Evolutionary conservation across 1,140 invertebrate genomes (phyloP).

Genomic region (Panagrolaimus sp.): DNA sequence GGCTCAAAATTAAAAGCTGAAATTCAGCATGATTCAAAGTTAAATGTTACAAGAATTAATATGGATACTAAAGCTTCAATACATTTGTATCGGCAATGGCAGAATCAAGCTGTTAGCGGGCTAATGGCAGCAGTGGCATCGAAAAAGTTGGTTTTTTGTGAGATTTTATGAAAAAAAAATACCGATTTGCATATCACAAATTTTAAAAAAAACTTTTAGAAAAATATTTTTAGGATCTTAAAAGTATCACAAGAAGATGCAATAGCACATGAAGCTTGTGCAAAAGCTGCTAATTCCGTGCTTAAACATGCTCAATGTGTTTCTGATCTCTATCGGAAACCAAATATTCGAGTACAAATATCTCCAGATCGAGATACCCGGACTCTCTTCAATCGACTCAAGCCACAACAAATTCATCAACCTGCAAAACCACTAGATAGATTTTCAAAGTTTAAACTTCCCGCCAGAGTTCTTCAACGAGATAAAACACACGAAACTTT

Average conservation of each 20-base stretch:
- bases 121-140: neutral
- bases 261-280: neutral
- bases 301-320: neutral
- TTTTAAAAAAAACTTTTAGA: too few species aligned
- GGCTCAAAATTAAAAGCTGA: too few species aligned
- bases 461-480: too few species aligned
- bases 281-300: neutral
- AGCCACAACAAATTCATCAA: neutral
- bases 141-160: neutral
- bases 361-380: neutral
- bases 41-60: neutral
- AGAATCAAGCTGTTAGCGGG: constrained; percentile 4
- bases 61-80: neutral
- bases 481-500: neutral
- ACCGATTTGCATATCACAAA: too few species aligned
- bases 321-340: neutral
- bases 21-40: neutral
- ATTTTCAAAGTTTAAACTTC: neutral
- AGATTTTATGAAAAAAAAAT: too few species aligned
- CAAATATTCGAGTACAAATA: neutral
- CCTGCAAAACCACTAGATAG: constrained; percentile 9
- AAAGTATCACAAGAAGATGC: neutral
- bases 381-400: neutral
- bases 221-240: neutral
- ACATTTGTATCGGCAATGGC: constrained; percentile 4